A percentile compares a stretch with the other conserved stretches of the same genome.
Evolutionary conservation across 2,797 vertebrate species (phyloP).

Genomic region (Hyperoplus immaculatus): DNA sequence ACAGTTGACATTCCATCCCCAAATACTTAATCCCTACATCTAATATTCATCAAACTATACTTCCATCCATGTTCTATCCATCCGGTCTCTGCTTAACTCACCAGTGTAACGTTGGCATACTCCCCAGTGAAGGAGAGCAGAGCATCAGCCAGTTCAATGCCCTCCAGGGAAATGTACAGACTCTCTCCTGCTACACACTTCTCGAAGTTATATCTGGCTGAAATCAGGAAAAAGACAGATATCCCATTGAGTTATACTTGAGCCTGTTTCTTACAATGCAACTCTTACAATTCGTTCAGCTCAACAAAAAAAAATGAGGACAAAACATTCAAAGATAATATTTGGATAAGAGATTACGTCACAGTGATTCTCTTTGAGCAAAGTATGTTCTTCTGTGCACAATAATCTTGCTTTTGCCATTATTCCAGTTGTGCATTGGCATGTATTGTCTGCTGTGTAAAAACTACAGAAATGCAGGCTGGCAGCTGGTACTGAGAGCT

Average conservation of each 20-base stretch:
- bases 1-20: background rate
- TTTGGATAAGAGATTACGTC: background rate
- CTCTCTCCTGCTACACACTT: conserved; percentile 71
- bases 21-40: background rate
- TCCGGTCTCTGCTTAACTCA: conserved; percentile 30
- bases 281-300: no score
- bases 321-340: background rate
- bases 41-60: background rate
- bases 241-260: background rate
- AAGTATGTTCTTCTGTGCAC: background rate
- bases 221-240: background rate
- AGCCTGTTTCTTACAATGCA: background rate
- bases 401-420: background rate
- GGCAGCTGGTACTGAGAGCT: background rate
- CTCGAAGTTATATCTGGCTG: conserved; percentile 47
- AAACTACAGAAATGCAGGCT: no score
- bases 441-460: no score
- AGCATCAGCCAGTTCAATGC: conserved; percentile 40
- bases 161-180: conserved; percentile 66
- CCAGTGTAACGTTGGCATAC: conserved; percentile 57
- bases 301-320: no score
- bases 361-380: background rate
- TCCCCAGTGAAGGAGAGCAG: conserved; percentile 50
- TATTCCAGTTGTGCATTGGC: no score
- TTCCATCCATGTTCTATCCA: background rate